Base-by-base conservation (phyloP, 2,797 vertebrate species). In the Pteropus rufus region DNA sequence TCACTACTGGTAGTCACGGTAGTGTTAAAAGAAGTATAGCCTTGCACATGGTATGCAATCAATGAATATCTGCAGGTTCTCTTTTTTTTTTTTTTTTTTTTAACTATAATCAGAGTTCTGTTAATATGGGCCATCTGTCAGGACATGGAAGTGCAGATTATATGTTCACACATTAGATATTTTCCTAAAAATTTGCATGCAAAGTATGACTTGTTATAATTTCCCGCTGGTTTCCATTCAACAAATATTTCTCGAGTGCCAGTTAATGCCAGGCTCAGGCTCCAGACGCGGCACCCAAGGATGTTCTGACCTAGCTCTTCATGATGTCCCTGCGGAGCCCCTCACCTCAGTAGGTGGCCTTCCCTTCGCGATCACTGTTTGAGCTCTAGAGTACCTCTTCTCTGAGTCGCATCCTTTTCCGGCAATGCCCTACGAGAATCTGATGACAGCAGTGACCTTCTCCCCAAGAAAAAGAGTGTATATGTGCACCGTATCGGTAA, bases 61-160 rank as follows among this genome's bases (percentile, higher is more conserved):
- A 19, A 10, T 31, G 54, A 89, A 49, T 77, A 75, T 29, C 36
- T 85, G 72, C 70, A 44, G 52, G 58, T 24, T 90, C 75, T 31
- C 18, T 73, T 34, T 34, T 34, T 34, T 34, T 58, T 34, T 46
- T 49, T 62, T 75, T 73, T 36, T 10, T 18, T 49, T 54, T 70
- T 76, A 12, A 54, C 86, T 81, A 84, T 84, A 91, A 94, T 88
- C 95, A 94, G 94, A 97, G 85, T 88, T 94, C 92, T 96, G 89
- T 97, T 97, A 97, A 96, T 97, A 93, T 82, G 31, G 97, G 81
- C 96, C 97, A 98, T 98, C 97, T 98, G 97, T 97, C 96, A 90
- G 93, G 91, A 97, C 93, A 90, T 75, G 90, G 89, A 95, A 96
- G 94, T 96, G 95, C 97, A 97, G 95, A 96, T 98, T 93, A 96